These are phyloP conservation scores for Apotomis turbidana DNA, from an alignment of 2,888 invertebrate species.

Conservation along the genomic window DNA sequence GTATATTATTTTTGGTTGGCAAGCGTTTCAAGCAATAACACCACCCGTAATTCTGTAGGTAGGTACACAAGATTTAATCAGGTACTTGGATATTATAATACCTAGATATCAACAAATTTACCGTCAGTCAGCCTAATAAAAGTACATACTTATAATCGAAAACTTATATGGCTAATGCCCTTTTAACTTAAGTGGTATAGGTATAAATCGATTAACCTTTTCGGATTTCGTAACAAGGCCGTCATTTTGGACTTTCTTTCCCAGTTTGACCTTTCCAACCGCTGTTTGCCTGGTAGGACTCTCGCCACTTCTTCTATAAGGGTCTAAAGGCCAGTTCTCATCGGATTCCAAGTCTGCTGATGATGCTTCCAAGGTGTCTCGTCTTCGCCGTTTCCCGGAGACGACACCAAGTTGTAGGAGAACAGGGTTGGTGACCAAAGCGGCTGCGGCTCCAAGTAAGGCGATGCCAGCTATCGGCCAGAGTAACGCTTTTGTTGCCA, in stretches of 20 bases:
- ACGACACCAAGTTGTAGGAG: slow-evolving; percentile 90
- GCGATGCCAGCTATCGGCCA: slow-evolving; percentile 91
- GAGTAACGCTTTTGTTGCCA: slow-evolving; percentile 85
- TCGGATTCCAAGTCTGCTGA: slow-evolving; percentile 36
- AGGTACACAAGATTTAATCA: background rate
- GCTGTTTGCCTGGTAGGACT: slow-evolving; percentile 3
- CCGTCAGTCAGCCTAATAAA: background rate
- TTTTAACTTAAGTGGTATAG: slow-evolving; percentile 61
- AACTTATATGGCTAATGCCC: slow-evolving; percentile 42
- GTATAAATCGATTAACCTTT: slow-evolving; percentile 59
- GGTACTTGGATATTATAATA: background rate
- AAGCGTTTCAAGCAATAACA: too few species aligned
- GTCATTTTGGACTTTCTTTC: slow-evolving; percentile 22
- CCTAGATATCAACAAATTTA: slow-evolving; percentile 6
- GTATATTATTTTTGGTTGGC: background rate
- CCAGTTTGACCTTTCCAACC: slow-evolving; percentile 13
- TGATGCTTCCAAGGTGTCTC: slow-evolving; percentile 67
- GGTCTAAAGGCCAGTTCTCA: slow-evolving; percentile 40
- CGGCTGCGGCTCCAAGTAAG: slow-evolving; percentile 91
- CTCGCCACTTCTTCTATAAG: slow-evolving; percentile 23
- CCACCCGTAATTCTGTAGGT: background rate
- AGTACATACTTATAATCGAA: background rate
- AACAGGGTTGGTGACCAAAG: slow-evolving; percentile 90
- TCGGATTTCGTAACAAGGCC: slow-evolving; percentile 2
- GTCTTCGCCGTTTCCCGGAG: slow-evolving; percentile 84